phyloP scores from a whole-genome alignment of 1,140 invertebrate genomes.

The Ceratitis capitata region DNA sequence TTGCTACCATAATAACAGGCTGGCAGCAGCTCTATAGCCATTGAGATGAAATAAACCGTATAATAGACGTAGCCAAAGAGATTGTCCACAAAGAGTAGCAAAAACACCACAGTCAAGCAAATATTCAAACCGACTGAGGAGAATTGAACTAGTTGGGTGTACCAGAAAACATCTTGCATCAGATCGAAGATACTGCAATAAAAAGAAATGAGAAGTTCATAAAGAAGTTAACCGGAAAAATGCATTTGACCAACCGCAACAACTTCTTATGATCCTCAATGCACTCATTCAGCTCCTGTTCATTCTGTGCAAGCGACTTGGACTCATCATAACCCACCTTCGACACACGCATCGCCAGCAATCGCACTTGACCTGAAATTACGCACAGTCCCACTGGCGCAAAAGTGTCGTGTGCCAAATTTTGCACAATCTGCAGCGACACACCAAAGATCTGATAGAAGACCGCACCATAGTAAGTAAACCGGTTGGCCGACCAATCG shows the following conservation, averaged over 20 bases:
- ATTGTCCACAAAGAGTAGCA: constrained; percentile 16
- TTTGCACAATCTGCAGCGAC: constrained; percentile 33
- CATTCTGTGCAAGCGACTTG: not conserved
- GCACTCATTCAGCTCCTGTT: not conserved
- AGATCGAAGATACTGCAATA: not conserved
- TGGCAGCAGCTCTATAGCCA: constrained; percentile 26
- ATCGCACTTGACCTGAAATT: constrained; percentile 25
- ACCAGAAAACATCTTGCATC: constrained; percentile 45
- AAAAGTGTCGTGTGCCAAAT: constrained; percentile 39
- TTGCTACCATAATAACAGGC: constrained; percentile 40
- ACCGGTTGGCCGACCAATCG: constrained; percentile 15
- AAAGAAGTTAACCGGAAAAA: too few relatives aligned
- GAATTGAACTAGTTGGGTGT: constrained; percentile 46
- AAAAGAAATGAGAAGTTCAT: not conserved
- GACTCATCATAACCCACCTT: constrained; percentile 35
- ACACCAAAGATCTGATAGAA: constrained; percentile 40
- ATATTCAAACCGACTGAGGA: constrained; percentile 32
- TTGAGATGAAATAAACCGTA: constrained; percentile 1
- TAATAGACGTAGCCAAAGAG: constrained; percentile 15
- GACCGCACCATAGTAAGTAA: not conserved
- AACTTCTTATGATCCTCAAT: constrained; percentile 45
- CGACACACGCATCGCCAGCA: constrained; percentile 33
- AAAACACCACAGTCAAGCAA: constrained; percentile 11
- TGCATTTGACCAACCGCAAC: constrained; percentile 6
- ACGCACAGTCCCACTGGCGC: constrained; percentile 19